A percentile compares a stretch with the other conserved stretches of the same genome.
Conservation (phyloP, 1,140 invertebrate genomes). For the Drosophila orena region DNA sequence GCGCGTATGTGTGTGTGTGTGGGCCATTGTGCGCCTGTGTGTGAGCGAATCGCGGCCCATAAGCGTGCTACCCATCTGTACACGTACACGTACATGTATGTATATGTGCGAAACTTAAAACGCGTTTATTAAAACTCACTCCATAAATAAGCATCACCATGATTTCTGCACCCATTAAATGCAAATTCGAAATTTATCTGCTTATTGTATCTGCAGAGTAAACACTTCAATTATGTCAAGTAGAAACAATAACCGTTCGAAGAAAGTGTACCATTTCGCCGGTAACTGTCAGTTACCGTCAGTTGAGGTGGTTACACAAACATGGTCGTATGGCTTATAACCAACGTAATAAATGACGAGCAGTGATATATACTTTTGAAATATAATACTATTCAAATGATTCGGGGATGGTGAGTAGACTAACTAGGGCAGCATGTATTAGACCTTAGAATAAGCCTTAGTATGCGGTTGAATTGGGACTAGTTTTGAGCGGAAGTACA, state of each 20-base stretch:
- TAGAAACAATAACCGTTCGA: conserved; percentile 10
- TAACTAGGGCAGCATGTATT: too few relatives aligned
- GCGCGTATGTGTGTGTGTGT: conserved; percentile 11
- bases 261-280: not conserved
- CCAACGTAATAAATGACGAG: too few relatives aligned
- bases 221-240: conserved; percentile 50
- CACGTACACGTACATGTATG: too few relatives aligned
- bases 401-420: too few relatives aligned
- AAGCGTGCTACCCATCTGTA: conserved; percentile 50
- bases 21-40: too few relatives aligned
- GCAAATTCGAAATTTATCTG: conserved; percentile 23
- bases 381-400: too few relatives aligned
- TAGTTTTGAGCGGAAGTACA: not conserved
- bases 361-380: too few relatives aligned
- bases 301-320: not conserved
- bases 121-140: conserved; percentile 54
- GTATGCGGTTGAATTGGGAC: not conserved
- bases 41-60: too few relatives aligned
- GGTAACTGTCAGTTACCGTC: too few relatives aligned
- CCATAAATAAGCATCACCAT: conserved; percentile 68
- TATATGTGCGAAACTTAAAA: conserved; percentile 35
- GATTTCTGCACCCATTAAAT: conserved; percentile 55
- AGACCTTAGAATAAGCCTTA: too few relatives aligned
- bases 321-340: too few relatives aligned
- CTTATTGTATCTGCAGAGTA: conserved; percentile 34